Base-by-base conservation (phyloP, 1,140 invertebrate genomes). In the Nasonia longicornis region DNA sequence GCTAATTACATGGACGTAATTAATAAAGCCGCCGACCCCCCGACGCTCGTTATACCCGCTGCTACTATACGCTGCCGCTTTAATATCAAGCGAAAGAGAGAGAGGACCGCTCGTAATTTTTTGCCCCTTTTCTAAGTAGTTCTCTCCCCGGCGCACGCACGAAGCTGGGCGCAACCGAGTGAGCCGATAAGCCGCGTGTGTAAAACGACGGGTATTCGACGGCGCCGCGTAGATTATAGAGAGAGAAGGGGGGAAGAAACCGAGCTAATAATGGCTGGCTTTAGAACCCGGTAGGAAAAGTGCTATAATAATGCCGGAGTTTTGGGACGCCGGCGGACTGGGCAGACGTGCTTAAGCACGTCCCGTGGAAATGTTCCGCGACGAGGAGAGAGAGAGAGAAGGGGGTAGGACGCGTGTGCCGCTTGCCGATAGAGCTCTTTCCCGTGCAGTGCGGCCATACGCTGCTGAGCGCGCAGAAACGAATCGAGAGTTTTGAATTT, bases 1-100 rank as follows among this genome's bases (percentile, higher is more conserved):
- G 84, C 84, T 85, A 85, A 87, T 87, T 86, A 85, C 83, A 84
- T 79, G 73, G 73, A 81, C 84, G 83, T 85, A 87, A 87, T 87
- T 87, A 87, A 87, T 87, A 86, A 84, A 85, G 82, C 82, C 76
- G 64, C 45, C 26, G 26, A 26, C 26, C 78, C 69, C 64, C 70
- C 70, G 64, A 76, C 77, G 29, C 29, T 78, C 75, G 38, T 72
- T 77, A 77, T 70, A 26, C 72, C 58, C n/a, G n/a, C 29, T 26
- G 11, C 16, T 42, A 11, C 26, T 26, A 26, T 26, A 26, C 11
- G 7, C 58, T 16, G 74, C 74, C n/a, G 12, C 12, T 69, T 52
- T 73, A 82, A 78, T 82, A 82, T 67, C 76, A 29, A 63, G 35
- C 80, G 12, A 45, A 20, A 31, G 66, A 8, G 64, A 11, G 64